Evolutionary conservation across 2,113 vertebrate species (phyloP).

Genomic region (Cyanistes caeruleus): DNA sequence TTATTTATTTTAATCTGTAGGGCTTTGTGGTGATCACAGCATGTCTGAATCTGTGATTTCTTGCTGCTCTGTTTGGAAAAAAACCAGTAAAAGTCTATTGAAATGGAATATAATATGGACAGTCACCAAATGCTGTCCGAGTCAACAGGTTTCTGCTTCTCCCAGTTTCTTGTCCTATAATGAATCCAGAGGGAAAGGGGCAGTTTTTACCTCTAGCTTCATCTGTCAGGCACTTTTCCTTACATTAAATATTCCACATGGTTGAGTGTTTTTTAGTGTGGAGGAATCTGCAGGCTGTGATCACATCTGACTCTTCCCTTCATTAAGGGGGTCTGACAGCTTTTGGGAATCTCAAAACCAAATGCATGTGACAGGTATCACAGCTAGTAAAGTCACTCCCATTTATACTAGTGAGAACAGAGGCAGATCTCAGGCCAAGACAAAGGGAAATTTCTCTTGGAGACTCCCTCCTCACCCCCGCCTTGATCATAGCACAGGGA

Average conservation of each 20-base stretch:
- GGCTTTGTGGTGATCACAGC: not conserved
- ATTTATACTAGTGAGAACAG: not conserved
- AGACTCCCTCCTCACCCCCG: not conserved
- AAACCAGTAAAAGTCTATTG: not conserved
- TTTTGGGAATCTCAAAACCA: accelerated
- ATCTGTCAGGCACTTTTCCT: not conserved
- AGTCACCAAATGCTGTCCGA: not conserved
- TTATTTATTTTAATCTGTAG: not conserved
- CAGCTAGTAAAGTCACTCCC: not conserved
- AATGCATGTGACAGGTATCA: not conserved
- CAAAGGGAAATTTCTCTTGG: not conserved
- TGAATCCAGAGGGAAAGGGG: not conserved
- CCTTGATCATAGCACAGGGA: not conserved
- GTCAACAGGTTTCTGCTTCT: not conserved
- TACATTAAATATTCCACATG: not conserved
- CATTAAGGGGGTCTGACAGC: not conserved
- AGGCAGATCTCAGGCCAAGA: not conserved
- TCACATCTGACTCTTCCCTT: not conserved
- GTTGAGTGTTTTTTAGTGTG: not conserved
- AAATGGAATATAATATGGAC: not conserved
- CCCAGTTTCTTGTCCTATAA: not conserved
- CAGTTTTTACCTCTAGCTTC: not conserved
- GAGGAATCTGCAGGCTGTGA: not conserved
- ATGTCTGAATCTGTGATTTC: not conserved
- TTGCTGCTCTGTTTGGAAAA: not conserved